phyloP scores from a whole-genome alignment of 2,888 invertebrate species.

The Patella depressa region DNA sequence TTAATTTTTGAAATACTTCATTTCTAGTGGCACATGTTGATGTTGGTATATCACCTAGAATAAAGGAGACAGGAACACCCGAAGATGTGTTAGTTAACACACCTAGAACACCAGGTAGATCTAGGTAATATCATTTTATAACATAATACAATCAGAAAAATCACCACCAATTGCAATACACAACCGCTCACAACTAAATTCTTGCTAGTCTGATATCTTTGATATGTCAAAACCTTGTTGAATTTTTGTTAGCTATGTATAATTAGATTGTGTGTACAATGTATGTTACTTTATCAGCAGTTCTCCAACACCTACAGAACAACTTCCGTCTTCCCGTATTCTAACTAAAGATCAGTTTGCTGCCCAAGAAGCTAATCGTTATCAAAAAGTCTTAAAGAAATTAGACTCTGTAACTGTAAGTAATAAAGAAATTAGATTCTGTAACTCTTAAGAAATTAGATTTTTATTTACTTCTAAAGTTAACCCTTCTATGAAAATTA shows the following conservation, averaged over 20 bases:
- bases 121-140: too few species aligned
- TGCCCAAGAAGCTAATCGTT: constrained; percentile 51
- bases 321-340: constrained; percentile 34
- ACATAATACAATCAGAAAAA: too few species aligned
- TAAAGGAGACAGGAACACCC: constrained; percentile 33
- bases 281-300: constrained; percentile 22
- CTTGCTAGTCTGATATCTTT: too few species aligned
- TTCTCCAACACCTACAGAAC: constrained; percentile 40
- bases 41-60: constrained; percentile 47
- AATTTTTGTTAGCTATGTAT: too few species aligned
- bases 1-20: background rate
- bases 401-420: constrained; percentile 65
- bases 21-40: constrained; percentile 59
- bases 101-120: background rate
- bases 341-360: constrained; percentile 57
- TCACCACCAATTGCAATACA: too few species aligned
- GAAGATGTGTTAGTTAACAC: constrained; percentile 39
- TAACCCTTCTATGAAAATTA: too few species aligned
- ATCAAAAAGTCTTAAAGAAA: constrained; percentile 63
- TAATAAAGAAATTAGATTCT: constrained; percentile 7
- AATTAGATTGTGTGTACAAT: too few species aligned
- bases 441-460: too few species aligned
- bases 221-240: too few species aligned
- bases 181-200: too few species aligned
- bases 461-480: too few species aligned